phyloP scores from a whole-genome alignment of 2,888 invertebrate species.

The Caenorhabditis sp. region DNA sequence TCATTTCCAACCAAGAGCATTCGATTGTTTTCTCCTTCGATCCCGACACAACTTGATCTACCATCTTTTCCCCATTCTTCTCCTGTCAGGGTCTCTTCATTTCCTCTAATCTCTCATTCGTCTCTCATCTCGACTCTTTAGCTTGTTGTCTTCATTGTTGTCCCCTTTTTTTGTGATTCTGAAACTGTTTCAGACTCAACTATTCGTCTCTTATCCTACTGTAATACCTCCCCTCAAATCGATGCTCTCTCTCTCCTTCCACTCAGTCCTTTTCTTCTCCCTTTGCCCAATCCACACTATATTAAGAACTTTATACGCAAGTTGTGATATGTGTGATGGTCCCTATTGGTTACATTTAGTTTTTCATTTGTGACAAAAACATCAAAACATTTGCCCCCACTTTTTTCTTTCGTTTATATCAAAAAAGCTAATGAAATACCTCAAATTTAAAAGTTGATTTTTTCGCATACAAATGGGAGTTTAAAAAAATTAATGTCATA shows the following conservation, averaged over 20 bases:
- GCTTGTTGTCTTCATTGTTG: conserved; percentile 38
- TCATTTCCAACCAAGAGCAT: conserved; percentile 22
- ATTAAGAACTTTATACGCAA: conserved; percentile 51
- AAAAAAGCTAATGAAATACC: conserved; percentile 22
- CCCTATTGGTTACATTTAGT: background rate
- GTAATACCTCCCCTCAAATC: conserved; percentile 29
- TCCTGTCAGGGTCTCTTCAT: conserved; percentile 51
- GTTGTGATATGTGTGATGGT: conserved; percentile 58
- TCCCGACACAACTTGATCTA: conserved; percentile 41
- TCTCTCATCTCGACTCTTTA: conserved; percentile 16
- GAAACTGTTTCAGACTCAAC: conserved; percentile 24
- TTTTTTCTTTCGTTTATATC: conserved; percentile 28
- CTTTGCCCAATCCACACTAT: conserved; percentile 33
- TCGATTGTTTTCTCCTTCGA: conserved; percentile 16
- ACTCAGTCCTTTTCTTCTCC: background rate
- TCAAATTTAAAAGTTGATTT: conserved; percentile 21
- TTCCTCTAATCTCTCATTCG: conserved; percentile 38
- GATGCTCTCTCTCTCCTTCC: conserved; percentile 19
- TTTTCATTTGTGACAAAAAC: conserved; percentile 2
- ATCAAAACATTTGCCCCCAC: conserved; percentile 5
- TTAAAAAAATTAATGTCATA: too few relatives aligned
- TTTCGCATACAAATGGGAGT: conserved; percentile 2
- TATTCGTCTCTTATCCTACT: background rate
- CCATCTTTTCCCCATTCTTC: conserved; percentile 24
- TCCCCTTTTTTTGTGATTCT: background rate